Evolutionary conservation across 2,113 vertebrate species (phyloP), one percentile per base, ranked within the genome.

Genomic region (Calypte anna): DNA sequence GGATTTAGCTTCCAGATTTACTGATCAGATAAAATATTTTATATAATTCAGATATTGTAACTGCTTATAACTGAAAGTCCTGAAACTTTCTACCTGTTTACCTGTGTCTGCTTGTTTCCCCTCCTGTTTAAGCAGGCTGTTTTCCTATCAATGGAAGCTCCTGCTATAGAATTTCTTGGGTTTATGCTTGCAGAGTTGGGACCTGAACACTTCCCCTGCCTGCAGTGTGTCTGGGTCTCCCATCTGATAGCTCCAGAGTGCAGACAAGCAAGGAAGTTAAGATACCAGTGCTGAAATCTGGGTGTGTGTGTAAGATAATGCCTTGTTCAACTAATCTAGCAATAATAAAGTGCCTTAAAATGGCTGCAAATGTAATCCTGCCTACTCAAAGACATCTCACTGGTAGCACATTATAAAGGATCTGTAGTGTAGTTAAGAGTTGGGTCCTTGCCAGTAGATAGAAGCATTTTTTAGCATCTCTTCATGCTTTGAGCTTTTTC

Each of bases 391-490:
- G 79, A 50, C 79, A 88, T 92, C 76, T 95, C 61, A n/a, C 78
- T 95, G 87, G 75, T 87, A 91, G 87, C 90, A 74, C 70, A 27
- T 80, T 90, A 80, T 40, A 94, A 87, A 94, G 48, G 82, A 91
- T 82, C 89, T 76, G 82, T 95, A 80, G 91, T 94, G 87, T 76
- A 80, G 93, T 85, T 90, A 84, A 62, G 89, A 67, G 48, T 66
- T 96, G 95, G 78, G 92, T 79, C 21, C 44, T 96, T 88, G 91
- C 95, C 94, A 94, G 82, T 40, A 80, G 58, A 92, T 91, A 77
- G 84, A 89, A 95, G 70, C 66, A 87, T 95, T 93, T 96, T 97
- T 94, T 95, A 96, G 83, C 91, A 92, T 96, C 77, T 94, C 94
- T 80, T 91, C 69, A 43, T 89, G 74, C 76, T 94, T 92, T 91